A percentile compares a stretch with the other conserved stretches of the same genome.
Evolutionary conservation across 2,797 vertebrate species (phyloP).

Genomic region (Gobionotothen gibberifrons): DNA sequence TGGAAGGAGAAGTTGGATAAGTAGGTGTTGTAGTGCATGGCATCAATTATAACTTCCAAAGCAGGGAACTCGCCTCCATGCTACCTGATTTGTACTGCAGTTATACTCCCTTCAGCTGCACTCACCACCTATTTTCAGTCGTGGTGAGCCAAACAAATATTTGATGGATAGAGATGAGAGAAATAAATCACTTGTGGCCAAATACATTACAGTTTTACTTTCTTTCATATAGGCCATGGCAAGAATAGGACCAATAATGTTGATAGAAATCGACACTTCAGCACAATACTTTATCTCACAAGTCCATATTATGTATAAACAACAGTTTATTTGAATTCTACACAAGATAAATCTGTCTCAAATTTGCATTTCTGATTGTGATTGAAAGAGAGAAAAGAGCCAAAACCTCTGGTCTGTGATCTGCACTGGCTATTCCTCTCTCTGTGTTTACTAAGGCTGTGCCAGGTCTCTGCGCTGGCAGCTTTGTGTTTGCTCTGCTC

Average conservation of each 20-base stretch:
- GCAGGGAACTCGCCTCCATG: slow-evolving; percentile 3
- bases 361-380: background rate
- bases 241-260: background rate
- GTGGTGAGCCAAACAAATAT: background rate
- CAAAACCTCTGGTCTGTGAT: slow-evolving; percentile 54
- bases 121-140: slow-evolving; percentile 1
- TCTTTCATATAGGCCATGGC: background rate
- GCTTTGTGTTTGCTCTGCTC: slow-evolving; percentile 57
- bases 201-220: background rate
- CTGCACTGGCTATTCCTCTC: slow-evolving; percentile 59
- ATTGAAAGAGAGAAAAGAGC: slow-evolving; percentile 16
- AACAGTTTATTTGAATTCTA: slow-evolving; percentile 9
- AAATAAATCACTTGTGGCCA: background rate
- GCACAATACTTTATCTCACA: background rate
- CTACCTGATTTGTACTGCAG: slow-evolving; percentile 8
- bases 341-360: background rate
- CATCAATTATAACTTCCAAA: slow-evolving; percentile 29
- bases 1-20: background rate
- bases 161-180: background rate
- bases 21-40: background rate
- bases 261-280: slow-evolving; percentile 21
- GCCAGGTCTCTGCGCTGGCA: slow-evolving; percentile 64
- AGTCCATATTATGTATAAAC: slow-evolving; percentile 10
- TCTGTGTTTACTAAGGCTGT: slow-evolving; percentile 65
- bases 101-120: slow-evolving; percentile 4